Conservation (phyloP, 1,140 invertebrate species). For the Platyura marginata region DNA sequence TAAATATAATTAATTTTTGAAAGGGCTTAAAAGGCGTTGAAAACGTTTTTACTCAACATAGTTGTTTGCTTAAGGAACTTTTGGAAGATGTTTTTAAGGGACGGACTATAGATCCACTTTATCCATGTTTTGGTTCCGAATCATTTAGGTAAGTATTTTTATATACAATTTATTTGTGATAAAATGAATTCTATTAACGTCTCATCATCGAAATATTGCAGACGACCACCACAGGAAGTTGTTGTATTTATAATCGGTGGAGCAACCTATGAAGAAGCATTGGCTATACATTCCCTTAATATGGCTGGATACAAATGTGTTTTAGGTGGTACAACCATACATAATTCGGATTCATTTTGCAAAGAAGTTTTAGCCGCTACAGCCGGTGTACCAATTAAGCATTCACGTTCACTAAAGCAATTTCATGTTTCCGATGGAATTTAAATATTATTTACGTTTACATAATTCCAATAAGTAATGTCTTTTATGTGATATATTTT, state of each 20-base stretch:
- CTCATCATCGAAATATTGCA: no score
- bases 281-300: constrained; percentile 72
- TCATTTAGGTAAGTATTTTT: constrained; percentile 13
- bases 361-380: constrained; percentile 42
- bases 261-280: constrained; percentile 90
- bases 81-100: constrained; percentile 81
- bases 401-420: constrained; percentile 24
- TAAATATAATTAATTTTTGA: not conserved
- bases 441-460: not conserved
- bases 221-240: constrained; percentile 60
- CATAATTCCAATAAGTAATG: not conserved
- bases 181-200: no score
- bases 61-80: constrained; percentile 65
- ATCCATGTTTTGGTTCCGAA: constrained; percentile 58
- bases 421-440: constrained; percentile 7
- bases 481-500: not conserved
- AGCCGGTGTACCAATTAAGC: constrained; percentile 30
- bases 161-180: no score
- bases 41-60: constrained; percentile 94
- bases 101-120: constrained; percentile 60
- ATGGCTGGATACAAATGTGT: constrained; percentile 60
- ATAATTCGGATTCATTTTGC: constrained; percentile 70
- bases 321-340: constrained; percentile 77
- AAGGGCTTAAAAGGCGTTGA: constrained; percentile 80
- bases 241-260: constrained; percentile 93